Base-by-base conservation (phyloP, 2,113 vertebrate genomes). In the Urocitellus parryii region DNA sequence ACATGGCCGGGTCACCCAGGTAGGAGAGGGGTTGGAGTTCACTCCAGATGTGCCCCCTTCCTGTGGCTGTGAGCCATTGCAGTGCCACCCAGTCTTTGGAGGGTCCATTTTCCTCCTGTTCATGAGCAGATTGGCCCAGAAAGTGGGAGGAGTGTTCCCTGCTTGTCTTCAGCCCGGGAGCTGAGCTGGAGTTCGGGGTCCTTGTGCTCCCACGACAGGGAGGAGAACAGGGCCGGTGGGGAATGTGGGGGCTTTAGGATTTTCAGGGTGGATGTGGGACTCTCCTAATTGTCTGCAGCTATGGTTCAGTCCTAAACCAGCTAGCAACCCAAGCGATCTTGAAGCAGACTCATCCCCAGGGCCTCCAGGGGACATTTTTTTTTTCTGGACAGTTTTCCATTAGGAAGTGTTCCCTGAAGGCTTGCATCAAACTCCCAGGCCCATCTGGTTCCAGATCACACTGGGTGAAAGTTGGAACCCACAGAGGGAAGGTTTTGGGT, bases 401-500 rank as follows among this genome's bases (percentile, higher is more conserved):
- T 32, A 48, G 77, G 53, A 61, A 73, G 53, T 51, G 1, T 29
- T 78, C 32, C 53, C 12, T 20, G 32, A 9, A 73, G 78, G 37
- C 51, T n/a, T 27, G 11, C 18, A 42, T 27, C 17, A 14, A 13
- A 34, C 8, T 2, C n/a, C 12, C 4, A 18, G 3, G 2, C 29
- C 22, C n/a, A 10, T 6, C 1, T 67, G 45, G 16, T 89, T 53
- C 6, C 32, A 51, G 68, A 39, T 27, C 24, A 42, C 2, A 1
- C 34, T 17, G 34, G 53, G 8, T 8, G 20, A 32, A 58, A 27
- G 9, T 7, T 39, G 4, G 27, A 68, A 11, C 20, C 25, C 12
- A n/a, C 4, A 89, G 68, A 86, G 53, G 29, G 16, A 4, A 3
- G 9, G 73, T 1, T 58, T 25, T 56, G 58, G 2, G 18, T 13